These are phyloP conservation scores for Orchesellides sinensis DNA, from an alignment of 2,888 invertebrate species.

Conservation along the genomic window DNA sequence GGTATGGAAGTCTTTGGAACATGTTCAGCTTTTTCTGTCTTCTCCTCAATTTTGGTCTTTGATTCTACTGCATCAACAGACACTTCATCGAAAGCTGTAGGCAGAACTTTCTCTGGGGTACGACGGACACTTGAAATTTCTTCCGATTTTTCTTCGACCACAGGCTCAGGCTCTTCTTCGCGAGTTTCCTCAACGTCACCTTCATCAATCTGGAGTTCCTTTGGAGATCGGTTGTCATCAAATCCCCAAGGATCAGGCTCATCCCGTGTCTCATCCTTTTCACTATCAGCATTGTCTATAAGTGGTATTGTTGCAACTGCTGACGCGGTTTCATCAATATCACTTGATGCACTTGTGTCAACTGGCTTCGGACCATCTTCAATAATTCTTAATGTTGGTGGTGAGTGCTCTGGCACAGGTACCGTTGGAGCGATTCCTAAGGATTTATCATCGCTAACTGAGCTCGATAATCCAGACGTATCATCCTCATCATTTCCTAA, in stretches of 20 bases:
- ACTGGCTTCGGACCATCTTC: slow-evolving; percentile 52
- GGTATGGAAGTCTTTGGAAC: neutral
- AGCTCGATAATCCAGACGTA: neutral
- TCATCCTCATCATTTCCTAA: slow-evolving; percentile 78
- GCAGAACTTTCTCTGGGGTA: slow-evolving; percentile 83
- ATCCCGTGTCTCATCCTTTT: slow-evolving; percentile 20
- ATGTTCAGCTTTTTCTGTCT: neutral
- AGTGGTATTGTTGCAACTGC: slow-evolving; percentile 40
- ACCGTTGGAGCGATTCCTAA: slow-evolving; percentile 24
- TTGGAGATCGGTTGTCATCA: slow-evolving; percentile 67
- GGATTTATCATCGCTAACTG: neutral
- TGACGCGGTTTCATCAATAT: slow-evolving; percentile 44
- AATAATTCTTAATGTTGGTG: slow-evolving; percentile 72
- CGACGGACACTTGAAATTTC: neutral
- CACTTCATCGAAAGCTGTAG: slow-evolving; percentile 78
- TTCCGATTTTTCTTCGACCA: neutral
- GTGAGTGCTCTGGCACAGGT: slow-evolving; percentile 52
- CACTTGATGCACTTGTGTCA: slow-evolving; percentile 3
- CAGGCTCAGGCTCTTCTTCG: slow-evolving; percentile 18
- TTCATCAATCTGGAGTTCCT: slow-evolving; percentile 73
- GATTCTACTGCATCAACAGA: slow-evolving; percentile 20
- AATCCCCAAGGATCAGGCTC: slow-evolving; percentile 57
- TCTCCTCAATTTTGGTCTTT: slow-evolving; percentile 12
- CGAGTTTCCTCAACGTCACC: slow-evolving; percentile 59
- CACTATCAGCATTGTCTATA: slow-evolving; percentile 5